Percentiles rank a stretch among this genome's conserved stretches.
Evolutionary conservation across 2,888 invertebrate genomes (phyloP).

Genomic region (Cheilosia impressa): DNA sequence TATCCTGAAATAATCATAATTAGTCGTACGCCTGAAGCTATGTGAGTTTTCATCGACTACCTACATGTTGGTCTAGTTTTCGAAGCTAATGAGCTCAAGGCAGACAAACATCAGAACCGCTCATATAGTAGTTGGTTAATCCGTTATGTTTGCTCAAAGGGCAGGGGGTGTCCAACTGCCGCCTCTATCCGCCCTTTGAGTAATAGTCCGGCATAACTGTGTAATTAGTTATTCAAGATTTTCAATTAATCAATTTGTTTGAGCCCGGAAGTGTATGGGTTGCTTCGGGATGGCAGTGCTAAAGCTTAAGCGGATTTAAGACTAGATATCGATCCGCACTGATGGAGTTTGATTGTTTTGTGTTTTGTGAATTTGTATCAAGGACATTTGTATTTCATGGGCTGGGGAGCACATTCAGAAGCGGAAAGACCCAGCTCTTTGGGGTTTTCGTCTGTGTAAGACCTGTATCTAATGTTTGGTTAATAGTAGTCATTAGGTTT

Average conservation of each 20-base stretch:
- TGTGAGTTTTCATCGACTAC: constrained; percentile 70
- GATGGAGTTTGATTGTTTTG: not conserved
- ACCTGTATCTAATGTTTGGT: not conserved
- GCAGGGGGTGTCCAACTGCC: not conserved
- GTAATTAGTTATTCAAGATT: constrained; percentile 75
- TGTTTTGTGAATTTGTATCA: constrained; percentile 20
- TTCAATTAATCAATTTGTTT: constrained; percentile 68
- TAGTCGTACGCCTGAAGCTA: constrained; percentile 66
- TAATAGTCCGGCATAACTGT: constrained; percentile 52
- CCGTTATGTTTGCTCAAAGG: constrained; percentile 23
- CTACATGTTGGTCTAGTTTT: constrained; percentile 64
- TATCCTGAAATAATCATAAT: constrained; percentile 76
- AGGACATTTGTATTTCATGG: constrained; percentile 27
- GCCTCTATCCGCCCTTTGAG: constrained; percentile 27
- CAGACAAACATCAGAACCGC: not conserved
- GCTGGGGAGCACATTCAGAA: not conserved
- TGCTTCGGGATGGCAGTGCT: not conserved
- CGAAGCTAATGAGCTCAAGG: constrained; percentile 68
- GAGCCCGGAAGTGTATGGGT: constrained; percentile 25
- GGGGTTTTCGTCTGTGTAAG: too few species aligned
- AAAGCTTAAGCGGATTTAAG: not conserved
- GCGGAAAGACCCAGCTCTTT: not conserved
- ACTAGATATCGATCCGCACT: constrained; percentile 35
- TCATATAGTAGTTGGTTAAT: constrained; percentile 25
- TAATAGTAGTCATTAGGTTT: constrained; percentile 21